Percentiles rank a stretch among this genome's conserved stretches.
These are phyloP conservation scores for Myotis findleyi DNA, from an alignment of 2,797 vertebrate genomes.

Conservation along the genomic window DNA sequence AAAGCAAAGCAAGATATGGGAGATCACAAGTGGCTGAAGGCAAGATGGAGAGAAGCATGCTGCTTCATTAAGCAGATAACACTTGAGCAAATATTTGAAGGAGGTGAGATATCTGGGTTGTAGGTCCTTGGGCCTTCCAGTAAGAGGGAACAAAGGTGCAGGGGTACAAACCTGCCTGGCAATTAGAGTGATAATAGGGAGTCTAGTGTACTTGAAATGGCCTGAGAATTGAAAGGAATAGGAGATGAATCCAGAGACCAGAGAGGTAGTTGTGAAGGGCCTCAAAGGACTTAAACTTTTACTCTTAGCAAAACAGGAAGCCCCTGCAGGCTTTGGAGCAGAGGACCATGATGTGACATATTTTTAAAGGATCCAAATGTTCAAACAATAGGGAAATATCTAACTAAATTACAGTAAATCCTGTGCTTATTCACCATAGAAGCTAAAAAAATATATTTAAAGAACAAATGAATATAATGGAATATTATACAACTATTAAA, in stretches of 20 bases:
- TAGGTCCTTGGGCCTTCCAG: not conserved
- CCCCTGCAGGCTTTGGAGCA: not conserved
- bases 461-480: not conserved
- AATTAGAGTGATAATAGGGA: not conserved
- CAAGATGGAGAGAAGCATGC: not conserved
- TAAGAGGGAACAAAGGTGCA: not conserved
- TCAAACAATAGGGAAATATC: not conserved
- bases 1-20: not conserved
- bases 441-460: not conserved
- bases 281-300: not conserved
- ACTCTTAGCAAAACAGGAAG: not conserved
- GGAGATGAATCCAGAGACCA: not conserved
- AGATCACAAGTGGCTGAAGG: not conserved
- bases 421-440: not conserved
- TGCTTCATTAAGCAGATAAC: not conserved
- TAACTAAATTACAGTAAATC: not conserved
- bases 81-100: not conserved
- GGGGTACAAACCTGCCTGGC: not conserved
- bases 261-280: not conserved
- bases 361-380: not conserved
- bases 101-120: not conserved
- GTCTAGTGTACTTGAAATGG: not conserved
- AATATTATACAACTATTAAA: not conserved
- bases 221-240: not conserved
- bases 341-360: not conserved